Evolutionary conservation across 2,113 vertebrate genomes (phyloP), one percentile per base, ranked within the genome.

Genomic region (Albula goreensis): DNA sequence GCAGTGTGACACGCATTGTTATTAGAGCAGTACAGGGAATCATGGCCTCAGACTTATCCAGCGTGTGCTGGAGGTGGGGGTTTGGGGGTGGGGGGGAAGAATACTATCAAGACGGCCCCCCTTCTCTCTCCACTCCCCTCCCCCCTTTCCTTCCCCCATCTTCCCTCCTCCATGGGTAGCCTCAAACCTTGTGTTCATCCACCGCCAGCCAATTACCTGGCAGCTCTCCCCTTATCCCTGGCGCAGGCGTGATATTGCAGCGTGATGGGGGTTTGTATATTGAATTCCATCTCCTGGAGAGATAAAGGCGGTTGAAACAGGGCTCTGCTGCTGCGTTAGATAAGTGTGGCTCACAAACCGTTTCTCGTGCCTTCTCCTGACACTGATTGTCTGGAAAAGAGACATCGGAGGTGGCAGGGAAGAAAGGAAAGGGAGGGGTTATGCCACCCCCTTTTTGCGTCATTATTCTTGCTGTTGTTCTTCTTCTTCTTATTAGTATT

Each of bases 211-310:
- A 97, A 98, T 97, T 97, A 97, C 97, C 97, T 97, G 94, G 95
- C 95, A 96, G 96, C 95, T 95, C 96, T 94, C 93, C 95, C 95
- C 96, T 97, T 96, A 96, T 96, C 96, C 93, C 95, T 94, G 95
- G 96, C 96, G 91, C 94, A 96, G 96, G 95, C 97, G 96, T 97
- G 97, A 96, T 97, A 97, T 97, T 96, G 97, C 95, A 96, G 95
- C 94, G 95, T 95, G 94, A 96, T 95, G 94, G 93, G 94, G 93
- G 93, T 95, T 95, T 96, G 92, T 95, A 96, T 96, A 94, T 97
- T 96, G 96, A 97, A 97, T 97, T 97, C 96, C 96, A 96, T 97
- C 96, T 97, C 95, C 95, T 86, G 90, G 95, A 95, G 96, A 96
- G 96, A 96, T 96, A 96, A 96, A 96, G 95, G 96, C 94, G 95